phyloP scores from a whole-genome alignment of 2,113 vertebrate species.

The Phalacrocorax aristotelis region DNA sequence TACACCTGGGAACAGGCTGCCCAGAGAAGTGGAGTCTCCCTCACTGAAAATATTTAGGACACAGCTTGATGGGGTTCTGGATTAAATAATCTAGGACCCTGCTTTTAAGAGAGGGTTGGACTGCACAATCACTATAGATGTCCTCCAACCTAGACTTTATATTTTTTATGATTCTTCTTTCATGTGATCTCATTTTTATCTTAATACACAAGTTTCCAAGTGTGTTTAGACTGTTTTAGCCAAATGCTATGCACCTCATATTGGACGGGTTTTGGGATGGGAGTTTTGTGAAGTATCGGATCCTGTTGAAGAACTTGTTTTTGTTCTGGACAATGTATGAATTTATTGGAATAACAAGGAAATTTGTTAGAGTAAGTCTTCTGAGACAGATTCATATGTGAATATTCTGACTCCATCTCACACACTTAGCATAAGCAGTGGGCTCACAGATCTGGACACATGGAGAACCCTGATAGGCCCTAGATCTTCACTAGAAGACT shows the following conservation, averaged over 20 bases:
- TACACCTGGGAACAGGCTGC: background rate
- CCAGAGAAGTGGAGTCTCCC: background rate
- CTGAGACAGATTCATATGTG: background rate
- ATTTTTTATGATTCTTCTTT: background rate
- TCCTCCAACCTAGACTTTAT: background rate
- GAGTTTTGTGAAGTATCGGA: background rate
- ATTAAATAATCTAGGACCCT: background rate
- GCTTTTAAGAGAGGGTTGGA: background rate
- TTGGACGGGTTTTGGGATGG: background rate
- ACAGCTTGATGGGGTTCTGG: background rate
- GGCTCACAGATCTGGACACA: background rate
- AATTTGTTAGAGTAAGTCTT: background rate
- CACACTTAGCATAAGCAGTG: background rate
- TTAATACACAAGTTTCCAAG: background rate
- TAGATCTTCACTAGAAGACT: background rate
- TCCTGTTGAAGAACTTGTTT: background rate
- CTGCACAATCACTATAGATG: background rate
- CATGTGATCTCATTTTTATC: background rate
- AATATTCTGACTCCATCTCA: background rate
- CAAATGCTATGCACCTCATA: background rate
- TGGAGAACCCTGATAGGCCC: background rate
- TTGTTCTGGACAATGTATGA: background rate
- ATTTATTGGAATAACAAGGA: background rate
- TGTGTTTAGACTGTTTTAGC: background rate
- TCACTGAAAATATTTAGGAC: background rate